Conservation (phyloP, 2,113 vertebrate species). For the Gracilinanus agilis region DNA sequence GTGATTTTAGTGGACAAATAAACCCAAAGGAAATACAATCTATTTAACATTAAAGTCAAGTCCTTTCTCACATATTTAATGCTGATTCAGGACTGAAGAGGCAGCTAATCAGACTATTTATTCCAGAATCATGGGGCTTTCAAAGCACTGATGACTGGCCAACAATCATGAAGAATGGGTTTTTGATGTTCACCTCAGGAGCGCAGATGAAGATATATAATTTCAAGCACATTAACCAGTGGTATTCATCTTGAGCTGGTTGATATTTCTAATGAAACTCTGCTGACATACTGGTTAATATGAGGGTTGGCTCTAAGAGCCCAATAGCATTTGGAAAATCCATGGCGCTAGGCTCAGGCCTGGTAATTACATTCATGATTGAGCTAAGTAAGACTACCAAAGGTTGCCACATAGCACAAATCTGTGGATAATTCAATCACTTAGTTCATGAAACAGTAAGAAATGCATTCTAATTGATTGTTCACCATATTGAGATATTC, state of each 20-base stretch:
- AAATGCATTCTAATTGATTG: slow-evolving; percentile 59
- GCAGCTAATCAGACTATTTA: slow-evolving; percentile 58
- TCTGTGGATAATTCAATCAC: slow-evolving; percentile 83
- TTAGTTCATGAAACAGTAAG: slow-evolving; percentile 69
- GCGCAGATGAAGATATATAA: slow-evolving; percentile 33
- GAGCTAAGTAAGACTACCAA: slow-evolving; percentile 69
- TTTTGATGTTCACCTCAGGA: slow-evolving; percentile 32
- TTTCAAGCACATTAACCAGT: slow-evolving; percentile 62
- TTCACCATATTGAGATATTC: slow-evolving; percentile 67
- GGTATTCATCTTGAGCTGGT: background rate
- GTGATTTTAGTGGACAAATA: slow-evolving; percentile 55
- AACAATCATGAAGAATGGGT: slow-evolving; percentile 52
- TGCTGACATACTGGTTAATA: slow-evolving; percentile 74
- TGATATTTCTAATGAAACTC: slow-evolving; percentile 70
- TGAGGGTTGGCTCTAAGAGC: slow-evolving; percentile 70
- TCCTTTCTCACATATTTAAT: slow-evolving; percentile 70
- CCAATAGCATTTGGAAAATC: slow-evolving; percentile 50
- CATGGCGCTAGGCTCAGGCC: slow-evolving; percentile 63
- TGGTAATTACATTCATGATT: slow-evolving; percentile 81
- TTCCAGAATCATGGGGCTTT: slow-evolving; percentile 42
- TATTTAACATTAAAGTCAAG: slow-evolving; percentile 70
- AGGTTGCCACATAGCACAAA: slow-evolving; percentile 66
- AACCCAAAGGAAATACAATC: slow-evolving; percentile 45
- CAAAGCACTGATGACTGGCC: slow-evolving; percentile 41
- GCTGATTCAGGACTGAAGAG: slow-evolving; percentile 61